Evolutionary conservation across 2,888 invertebrate genomes (phyloP).

Genomic region (Cephus pulcher): DNA sequence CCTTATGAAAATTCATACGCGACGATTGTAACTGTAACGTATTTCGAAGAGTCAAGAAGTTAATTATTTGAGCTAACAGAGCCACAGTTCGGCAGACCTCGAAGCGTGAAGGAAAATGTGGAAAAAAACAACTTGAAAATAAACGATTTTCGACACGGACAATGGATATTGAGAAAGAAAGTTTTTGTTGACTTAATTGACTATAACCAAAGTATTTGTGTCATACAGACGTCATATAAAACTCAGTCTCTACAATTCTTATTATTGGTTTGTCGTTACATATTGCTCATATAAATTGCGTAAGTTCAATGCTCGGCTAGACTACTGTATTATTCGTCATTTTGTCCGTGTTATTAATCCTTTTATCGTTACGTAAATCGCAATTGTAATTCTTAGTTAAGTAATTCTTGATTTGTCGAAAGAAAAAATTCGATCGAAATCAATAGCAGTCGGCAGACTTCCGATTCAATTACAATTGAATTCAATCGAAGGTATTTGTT

Average conservation of each 20-base stretch:
- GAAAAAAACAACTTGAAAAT: not conserved
- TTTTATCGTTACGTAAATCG: not conserved
- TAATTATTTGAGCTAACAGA: too few species aligned
- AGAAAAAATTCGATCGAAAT: not conserved
- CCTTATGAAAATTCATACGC: not conserved
- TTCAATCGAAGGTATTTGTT: not conserved
- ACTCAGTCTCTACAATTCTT: not conserved
- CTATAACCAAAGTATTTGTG: not conserved
- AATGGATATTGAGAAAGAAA: not conserved
- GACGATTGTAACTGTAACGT: not conserved
- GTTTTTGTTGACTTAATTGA: not conserved
- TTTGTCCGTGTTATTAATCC: not conserved
- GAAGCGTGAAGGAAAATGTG: not conserved
- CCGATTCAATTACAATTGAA: not conserved
- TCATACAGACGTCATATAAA: not conserved
- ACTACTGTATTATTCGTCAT: not conserved
- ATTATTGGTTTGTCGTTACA: not conserved
- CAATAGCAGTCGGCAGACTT: not conserved
- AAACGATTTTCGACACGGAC: not conserved
- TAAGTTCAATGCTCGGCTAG: not conserved
- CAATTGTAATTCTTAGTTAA: not conserved
- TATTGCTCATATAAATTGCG: not conserved
- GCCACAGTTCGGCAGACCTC: not conserved
- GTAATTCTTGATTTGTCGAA: not conserved
- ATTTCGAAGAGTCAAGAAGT: not conserved